Percentiles rank a stretch among this genome's conserved stretches.
Conservation (phyloP, 2,113 vertebrate genomes). For the Eurystomus gularis region DNA sequence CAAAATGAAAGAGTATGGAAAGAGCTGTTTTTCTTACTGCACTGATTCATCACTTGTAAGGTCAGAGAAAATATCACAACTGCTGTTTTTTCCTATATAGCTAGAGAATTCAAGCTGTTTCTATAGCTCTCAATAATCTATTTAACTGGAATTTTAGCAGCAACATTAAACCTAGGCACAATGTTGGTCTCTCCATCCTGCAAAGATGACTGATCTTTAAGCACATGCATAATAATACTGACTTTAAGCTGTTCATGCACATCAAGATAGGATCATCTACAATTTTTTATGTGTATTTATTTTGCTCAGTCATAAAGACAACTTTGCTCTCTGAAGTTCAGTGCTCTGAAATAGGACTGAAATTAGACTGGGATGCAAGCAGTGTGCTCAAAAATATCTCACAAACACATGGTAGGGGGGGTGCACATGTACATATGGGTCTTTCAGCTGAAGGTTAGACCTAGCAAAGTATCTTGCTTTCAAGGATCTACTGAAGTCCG, state of each 20-base stretch:
- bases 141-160: neutral
- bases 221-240: neutral
- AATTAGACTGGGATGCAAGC: neutral
- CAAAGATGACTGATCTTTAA: neutral
- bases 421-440: neutral
- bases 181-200: neutral
- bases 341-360: neutral
- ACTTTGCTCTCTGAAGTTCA: neutral
- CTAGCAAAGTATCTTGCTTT: neutral
- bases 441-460: neutral
- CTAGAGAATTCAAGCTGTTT: neutral
- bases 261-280: neutral
- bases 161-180: neutral
- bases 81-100: neutral
- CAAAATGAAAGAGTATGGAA: neutral
- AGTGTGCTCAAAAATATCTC: neutral
- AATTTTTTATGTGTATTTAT: neutral
- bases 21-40: neutral
- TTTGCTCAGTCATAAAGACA: neutral
- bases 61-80: neutral
- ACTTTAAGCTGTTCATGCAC: neutral
- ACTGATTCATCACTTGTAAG: neutral
- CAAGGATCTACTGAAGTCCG: neutral
- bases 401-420: accelerated
- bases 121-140: neutral